Base-by-base conservation (phyloP, 2,888 invertebrate species). In the Euclidia mi region DNA sequence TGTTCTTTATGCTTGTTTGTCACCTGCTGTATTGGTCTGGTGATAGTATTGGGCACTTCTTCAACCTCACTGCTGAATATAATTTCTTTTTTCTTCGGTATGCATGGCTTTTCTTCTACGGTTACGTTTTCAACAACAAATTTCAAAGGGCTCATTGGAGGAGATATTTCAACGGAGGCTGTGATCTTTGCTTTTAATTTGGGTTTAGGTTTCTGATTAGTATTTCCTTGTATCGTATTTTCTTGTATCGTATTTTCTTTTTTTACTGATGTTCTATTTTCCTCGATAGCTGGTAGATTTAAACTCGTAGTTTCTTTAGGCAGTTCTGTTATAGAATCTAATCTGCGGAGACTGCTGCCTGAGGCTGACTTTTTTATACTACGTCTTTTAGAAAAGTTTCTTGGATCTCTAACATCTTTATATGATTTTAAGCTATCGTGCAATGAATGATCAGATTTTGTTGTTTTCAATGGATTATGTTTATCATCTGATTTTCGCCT, bases 181-280 rank as follows among this genome's bases (percentile, higher is more conserved):
- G 95, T 95, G 15, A 96, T 95, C 82, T 95, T 94, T 9, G 93
- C 86, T 88, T 95, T 95, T 38, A 91, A 78, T 83, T 92, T 92
- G 10, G 83, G 79, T 76, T 89, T 91, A 28, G 66, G 56, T 52
- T 83, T 87, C 35, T 70, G 80, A 75, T 88, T 88, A 45, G 60
- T 47, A 37, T 77, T 84, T 34, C 73, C 74, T 50, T 73, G 20
- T 25, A n/a, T n/a, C n/a, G n/a, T n/a, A n/a, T n/a, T n/a, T n/a
- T n/a, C n/a, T n/a, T n/a, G n/a, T n/a, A n/a, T n/a, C n/a, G n/a
- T n/a, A 38, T 77, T 84, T 34, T 73, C 74, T 50, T 73, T 58
- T 74, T 87, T 88, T 31, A 74, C 37, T 32, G 88, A 89, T 40
- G 76, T 70, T 75, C 89, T 87, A 41, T 80, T 92, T 86, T 95